These are phyloP conservation scores for Cotesia vestalis DNA, from an alignment of 1,140 invertebrate species.

Conservation along the genomic window DNA sequence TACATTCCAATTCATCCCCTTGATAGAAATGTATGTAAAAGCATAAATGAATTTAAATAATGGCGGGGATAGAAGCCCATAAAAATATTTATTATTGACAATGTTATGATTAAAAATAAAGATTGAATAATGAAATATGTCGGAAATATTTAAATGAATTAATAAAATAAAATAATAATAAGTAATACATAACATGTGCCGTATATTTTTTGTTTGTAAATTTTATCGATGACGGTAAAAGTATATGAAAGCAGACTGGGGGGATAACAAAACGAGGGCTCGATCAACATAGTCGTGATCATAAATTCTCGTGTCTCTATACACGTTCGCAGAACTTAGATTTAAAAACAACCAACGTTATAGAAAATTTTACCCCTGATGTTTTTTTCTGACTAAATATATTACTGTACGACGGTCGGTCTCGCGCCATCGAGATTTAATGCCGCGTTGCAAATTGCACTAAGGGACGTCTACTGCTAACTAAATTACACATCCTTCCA, in stretches of 20 bases:
- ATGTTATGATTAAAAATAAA: conserved; percentile 7
- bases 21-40: no score
- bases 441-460: no score
- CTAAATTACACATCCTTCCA: no score
- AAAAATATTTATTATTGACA: neutral
- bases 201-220: conserved; percentile 25
- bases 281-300: conserved; percentile 8
- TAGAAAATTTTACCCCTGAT: neutral
- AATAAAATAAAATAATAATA: neutral
- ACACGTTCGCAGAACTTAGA: neutral
- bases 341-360: conserved; percentile 22
- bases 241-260: neutral
- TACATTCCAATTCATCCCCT: no score
- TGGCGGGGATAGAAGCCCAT: neutral
- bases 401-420: no score
- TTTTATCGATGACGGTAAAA: conserved; percentile 19
- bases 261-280: neutral
- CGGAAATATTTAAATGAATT: conserved; percentile 34
- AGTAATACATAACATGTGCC: neutral
- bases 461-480: no score
- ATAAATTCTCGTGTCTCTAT: conserved; percentile 21
- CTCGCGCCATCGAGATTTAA: no score
- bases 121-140: conserved; percentile 4
- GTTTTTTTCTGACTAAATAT: neutral
- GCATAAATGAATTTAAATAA: no score